A percentile compares a stretch with the other conserved stretches of the same genome.
phyloP scores from a whole-genome alignment of 2,797 vertebrate species.

The Masticophis lateralis region DNA sequence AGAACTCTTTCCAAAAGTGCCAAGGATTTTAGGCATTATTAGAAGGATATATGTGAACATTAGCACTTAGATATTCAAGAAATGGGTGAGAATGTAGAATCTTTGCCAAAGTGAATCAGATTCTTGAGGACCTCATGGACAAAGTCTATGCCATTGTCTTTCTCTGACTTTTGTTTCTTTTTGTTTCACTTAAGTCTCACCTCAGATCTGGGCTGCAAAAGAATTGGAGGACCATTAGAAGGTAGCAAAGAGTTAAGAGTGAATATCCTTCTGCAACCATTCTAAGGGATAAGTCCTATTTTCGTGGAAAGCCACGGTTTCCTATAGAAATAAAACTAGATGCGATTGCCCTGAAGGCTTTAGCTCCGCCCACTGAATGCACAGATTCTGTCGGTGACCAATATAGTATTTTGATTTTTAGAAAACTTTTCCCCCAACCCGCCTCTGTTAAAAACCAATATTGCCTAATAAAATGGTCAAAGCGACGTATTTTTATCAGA shows the following conservation, averaged over 20 bases:
- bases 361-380: background rate
- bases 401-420: background rate
- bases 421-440: background rate
- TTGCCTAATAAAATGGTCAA: background rate
- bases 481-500: background rate
- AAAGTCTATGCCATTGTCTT: background rate
- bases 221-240: background rate
- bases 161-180: background rate
- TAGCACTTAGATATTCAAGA: background rate
- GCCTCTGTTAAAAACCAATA: background rate
- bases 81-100: background rate
- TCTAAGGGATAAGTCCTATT: background rate
- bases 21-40: background rate
- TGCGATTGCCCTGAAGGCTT: background rate
- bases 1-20: background rate
- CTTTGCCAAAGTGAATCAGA: background rate
- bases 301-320: background rate
- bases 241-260: background rate
- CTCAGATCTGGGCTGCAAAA: background rate
- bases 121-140: background rate
- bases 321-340: background rate
- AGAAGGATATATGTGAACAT: background rate
- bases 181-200: background rate
- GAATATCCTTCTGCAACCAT: background rate
- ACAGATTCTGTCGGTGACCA: background rate